Evolutionary conservation across 37 sponge, comb jelly and placozoan genomes (phyloP).

Genomic region (Hexactinellida sp.): DNA sequence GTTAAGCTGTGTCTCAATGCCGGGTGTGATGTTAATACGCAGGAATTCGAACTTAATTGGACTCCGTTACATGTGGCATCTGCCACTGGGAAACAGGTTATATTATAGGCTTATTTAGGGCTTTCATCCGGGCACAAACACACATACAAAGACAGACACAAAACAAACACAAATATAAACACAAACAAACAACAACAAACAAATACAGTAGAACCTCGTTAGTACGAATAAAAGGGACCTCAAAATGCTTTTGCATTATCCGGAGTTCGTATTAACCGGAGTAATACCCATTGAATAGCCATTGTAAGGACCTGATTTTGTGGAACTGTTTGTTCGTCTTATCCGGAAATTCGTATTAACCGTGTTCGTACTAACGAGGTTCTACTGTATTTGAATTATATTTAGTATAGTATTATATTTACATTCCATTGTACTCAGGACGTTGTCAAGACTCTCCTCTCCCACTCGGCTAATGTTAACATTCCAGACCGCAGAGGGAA

Average conservation of each 20-base stretch:
- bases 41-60: background rate
- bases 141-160: no score
- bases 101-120: background rate
- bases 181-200: no score
- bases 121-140: no score
- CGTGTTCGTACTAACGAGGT: background rate
- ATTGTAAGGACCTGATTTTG: no score
- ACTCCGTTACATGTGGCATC: background rate
- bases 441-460: conserved; percentile 9
- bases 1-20: conserved; percentile 11
- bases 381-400: background rate
- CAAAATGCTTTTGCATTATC: no score
- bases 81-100: conserved; percentile 6
- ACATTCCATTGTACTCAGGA: no score
- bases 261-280: no score
- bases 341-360: background rate
- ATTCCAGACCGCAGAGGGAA: background rate
- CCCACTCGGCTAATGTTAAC: background rate
- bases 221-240: background rate
- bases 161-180: no score
- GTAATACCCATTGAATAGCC: no score
- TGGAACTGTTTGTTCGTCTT: no score
- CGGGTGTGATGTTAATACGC: background rate
- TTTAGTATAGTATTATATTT: no score
- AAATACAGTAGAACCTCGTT: background rate